Conservation (phyloP, 2,888 invertebrate species). For the Masnerella sp. region DNA sequence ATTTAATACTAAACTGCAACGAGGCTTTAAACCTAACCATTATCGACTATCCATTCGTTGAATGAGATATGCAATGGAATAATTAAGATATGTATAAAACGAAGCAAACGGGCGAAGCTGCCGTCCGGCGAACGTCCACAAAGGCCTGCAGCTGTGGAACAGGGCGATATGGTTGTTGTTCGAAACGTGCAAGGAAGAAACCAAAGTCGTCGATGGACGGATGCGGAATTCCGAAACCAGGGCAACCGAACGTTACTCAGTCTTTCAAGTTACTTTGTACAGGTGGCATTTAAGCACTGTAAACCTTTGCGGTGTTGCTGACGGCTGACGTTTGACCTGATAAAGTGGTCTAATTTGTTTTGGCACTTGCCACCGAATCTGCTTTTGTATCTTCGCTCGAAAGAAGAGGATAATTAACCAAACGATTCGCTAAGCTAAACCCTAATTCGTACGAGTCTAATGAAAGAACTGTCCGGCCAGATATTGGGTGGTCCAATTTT, state of each 20-base stretch:
- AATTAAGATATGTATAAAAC: slow-evolving; percentile 65
- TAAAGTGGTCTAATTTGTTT: slow-evolving; percentile 47
- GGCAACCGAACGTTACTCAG: slow-evolving; percentile 39
- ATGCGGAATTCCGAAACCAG: slow-evolving; percentile 30
- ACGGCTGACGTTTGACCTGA: slow-evolving; percentile 43
- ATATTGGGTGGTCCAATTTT: too few species aligned
- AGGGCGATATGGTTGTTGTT: slow-evolving; percentile 5
- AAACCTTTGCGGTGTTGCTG: slow-evolving; percentile 46
- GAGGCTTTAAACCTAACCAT: slow-evolving; percentile 46
- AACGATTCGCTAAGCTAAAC: slow-evolving; percentile 35
- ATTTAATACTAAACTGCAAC: slow-evolving; percentile 49
- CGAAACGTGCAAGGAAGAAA: too few species aligned
- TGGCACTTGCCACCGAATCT: too few species aligned
- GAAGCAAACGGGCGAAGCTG: slow-evolving; percentile 59
- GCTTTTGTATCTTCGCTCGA: slow-evolving; percentile 26
- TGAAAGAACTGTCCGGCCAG: slow-evolving; percentile 25
- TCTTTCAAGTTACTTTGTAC: slow-evolving; percentile 44
- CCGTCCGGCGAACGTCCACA: slow-evolving; percentile 54
- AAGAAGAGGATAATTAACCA: slow-evolving; percentile 27
- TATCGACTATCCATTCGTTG: slow-evolving; percentile 57
- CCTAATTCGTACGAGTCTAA: slow-evolving; percentile 34
- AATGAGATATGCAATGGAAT: slow-evolving; percentile 62
- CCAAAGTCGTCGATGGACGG: slow-evolving; percentile 39
- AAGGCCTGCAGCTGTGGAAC: slow-evolving; percentile 51
- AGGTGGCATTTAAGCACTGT: slow-evolving; percentile 46